phyloP scores from a whole-genome alignment of 2,113 vertebrate genomes.

The Patagioenas fasciata region DNA sequence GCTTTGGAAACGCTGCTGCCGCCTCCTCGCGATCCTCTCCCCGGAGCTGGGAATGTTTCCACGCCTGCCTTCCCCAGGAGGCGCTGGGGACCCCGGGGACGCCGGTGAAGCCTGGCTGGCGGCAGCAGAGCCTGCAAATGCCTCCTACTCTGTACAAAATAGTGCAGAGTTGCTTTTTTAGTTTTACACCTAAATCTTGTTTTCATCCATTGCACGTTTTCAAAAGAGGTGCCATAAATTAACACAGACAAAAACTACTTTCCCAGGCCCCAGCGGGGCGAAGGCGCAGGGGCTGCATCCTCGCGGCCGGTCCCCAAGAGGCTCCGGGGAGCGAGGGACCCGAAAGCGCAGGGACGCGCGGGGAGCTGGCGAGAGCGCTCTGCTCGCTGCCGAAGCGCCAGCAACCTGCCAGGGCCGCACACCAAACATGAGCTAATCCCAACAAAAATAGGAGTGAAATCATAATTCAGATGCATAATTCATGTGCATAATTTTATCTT shows the following conservation, averaged over 20 bases:
- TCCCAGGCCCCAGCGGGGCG: background rate
- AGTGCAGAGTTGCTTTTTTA: background rate
- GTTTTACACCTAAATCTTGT: background rate
- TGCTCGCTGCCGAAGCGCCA: background rate
- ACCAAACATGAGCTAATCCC: conserved; percentile 69
- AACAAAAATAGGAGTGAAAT: conserved; percentile 72
- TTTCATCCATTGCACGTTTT: background rate
- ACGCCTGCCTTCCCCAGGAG: background rate
- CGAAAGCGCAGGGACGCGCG: background rate
- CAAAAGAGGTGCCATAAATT: background rate
- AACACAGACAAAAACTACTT: background rate
- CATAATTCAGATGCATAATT: conserved; percentile 68
- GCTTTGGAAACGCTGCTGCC: background rate
- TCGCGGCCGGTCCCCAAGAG: background rate
- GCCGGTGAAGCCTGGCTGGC: background rate
- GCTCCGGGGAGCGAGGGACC: background rate
- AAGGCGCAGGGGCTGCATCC: background rate
- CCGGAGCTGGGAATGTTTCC: background rate
- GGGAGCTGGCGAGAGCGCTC: background rate
- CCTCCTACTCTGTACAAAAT: background rate
- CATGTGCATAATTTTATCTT: conserved; percentile 66
- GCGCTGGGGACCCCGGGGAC: background rate
- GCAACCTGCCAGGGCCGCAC: conserved; percentile 51
- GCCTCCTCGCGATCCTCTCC: background rate
- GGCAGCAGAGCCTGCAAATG: background rate